Conservation (phyloP, 2,797 vertebrate genomes). For the Microhierax caerulescens region DNA sequence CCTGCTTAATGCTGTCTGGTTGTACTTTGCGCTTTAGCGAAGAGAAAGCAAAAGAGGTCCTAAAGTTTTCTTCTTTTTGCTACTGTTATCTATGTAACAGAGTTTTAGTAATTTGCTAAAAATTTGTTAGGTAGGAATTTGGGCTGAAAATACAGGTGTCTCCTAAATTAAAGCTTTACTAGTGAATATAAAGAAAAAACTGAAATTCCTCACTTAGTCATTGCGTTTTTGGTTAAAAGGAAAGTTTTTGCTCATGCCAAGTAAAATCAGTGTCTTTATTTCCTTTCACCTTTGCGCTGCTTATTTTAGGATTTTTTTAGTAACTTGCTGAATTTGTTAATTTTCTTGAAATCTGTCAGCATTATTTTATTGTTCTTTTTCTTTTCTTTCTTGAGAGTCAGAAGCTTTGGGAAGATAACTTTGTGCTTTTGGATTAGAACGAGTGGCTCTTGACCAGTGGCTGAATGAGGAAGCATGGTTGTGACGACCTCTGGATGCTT, state of each 20-base stretch:
- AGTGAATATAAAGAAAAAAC: background rate
- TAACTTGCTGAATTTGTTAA: background rate
- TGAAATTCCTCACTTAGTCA: rapidly evolving
- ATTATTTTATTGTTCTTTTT: background rate
- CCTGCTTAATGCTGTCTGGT: background rate
- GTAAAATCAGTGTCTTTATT: background rate
- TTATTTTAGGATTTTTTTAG: background rate
- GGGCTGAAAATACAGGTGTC: background rate
- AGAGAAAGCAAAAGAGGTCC: background rate
- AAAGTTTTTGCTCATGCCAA: background rate
- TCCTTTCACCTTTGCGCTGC: rapidly evolving
- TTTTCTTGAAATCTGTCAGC: background rate
- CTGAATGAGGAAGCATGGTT: rapidly evolving
- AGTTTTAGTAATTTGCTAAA: background rate
- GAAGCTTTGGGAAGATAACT: background rate
- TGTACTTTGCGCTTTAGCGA: background rate
- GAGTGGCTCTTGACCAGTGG: rapidly evolving
- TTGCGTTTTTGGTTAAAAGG: background rate
- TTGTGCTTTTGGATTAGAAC: rapidly evolving
- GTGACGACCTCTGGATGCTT: background rate
- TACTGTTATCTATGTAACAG: rapidly evolving
- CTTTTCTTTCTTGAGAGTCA: background rate
- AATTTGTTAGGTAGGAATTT: background rate
- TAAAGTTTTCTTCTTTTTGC: background rate
- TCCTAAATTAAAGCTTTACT: background rate